Base-by-base conservation (phyloP, 1,140 invertebrate species). In the Anastrepha obliqua region DNA sequence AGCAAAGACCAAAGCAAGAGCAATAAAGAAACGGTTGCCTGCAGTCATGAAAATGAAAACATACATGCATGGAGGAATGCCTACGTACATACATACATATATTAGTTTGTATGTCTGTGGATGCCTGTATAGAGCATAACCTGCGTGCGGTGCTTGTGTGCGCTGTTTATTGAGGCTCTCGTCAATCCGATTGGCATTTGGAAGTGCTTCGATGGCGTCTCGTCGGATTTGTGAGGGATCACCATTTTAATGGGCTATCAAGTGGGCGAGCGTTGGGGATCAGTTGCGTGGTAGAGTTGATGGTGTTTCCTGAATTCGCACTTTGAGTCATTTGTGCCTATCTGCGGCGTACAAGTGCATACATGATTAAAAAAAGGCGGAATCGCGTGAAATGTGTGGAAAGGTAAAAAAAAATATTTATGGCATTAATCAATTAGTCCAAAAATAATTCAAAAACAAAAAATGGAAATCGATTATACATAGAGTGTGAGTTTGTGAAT, bases 201-300 rank as follows among this genome's bases (percentile, higher is more conserved):
- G 74, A 81, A 81, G 74, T 81, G 47, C n/a, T 20, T 55, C 74
- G 74, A 81, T 81, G 74, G 74, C 74, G 74, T 81, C 74, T 81
- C 3, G 8, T 51, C 74, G 74, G 74, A 51, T 81, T 81, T 81
- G 74, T 55, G 74, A 55, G 44, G 74, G 74, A 81, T 81, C 74
- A 81, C 44, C 74, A 81, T 81, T 81, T 81, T 81, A 81, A 81
- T 81, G 74, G 44, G 47, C 74, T n/a, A 55, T 81, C 74, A 81
- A 81, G 74, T 81, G 74, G 74, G 74, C 20, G 47, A 20, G n/a
- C n/a, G 47, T 81, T 55, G 47, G 1, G 74, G 44, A 81, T 81
- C 74, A 58, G 44, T 81, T 17, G 44, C 29, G 64, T 11, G 29
- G 20, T 74, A 47, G 17, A 47, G 70, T 47, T 74, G 39, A 13